These are phyloP conservation scores for Pollachius pollachius DNA, from an alignment of 2,113 vertebrate genomes.

Conservation along the genomic window DNA sequence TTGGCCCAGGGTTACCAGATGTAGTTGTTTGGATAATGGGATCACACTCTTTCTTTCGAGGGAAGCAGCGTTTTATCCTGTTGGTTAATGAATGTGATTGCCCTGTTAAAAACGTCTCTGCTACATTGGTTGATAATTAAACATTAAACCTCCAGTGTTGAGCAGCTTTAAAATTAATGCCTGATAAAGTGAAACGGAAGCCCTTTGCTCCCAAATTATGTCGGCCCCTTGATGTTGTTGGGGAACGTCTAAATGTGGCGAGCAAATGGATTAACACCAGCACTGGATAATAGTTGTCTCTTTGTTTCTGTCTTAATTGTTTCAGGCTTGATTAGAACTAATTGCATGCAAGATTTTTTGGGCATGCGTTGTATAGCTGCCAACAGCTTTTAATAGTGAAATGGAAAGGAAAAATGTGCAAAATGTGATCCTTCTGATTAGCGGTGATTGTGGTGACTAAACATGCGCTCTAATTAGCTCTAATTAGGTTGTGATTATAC, in stretches of 20 bases:
- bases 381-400: constrained; percentile 17
- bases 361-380: constrained; percentile 15
- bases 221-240: constrained; percentile 39
- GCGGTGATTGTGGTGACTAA: constrained; percentile 6
- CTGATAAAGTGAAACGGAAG: constrained; percentile 52
- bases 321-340: constrained; percentile 40
- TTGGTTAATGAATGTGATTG: constrained; percentile 11
- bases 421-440: constrained; percentile 19
- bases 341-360: constrained; percentile 24
- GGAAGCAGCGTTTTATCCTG: constrained; percentile 10
- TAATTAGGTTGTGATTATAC: constrained; percentile 28
- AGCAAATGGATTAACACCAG: constrained; percentile 34
- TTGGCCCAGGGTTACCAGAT: not conserved
- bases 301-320: constrained; percentile 17
- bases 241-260: constrained; percentile 29
- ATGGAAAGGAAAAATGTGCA: not conserved
- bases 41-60: not conserved
- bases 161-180: constrained; percentile 39
- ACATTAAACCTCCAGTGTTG: constrained; percentile 39
- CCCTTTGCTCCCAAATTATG: constrained; percentile 38
- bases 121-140: no score
- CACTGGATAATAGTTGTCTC: not conserved
- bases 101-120: no score
- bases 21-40: constrained; percentile 8
- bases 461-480: constrained; percentile 14